A percentile compares a stretch with the other conserved stretches of the same genome.
Evolutionary conservation across 2,113 vertebrate genomes (phyloP).

Genomic region (Mola mola): DNA sequence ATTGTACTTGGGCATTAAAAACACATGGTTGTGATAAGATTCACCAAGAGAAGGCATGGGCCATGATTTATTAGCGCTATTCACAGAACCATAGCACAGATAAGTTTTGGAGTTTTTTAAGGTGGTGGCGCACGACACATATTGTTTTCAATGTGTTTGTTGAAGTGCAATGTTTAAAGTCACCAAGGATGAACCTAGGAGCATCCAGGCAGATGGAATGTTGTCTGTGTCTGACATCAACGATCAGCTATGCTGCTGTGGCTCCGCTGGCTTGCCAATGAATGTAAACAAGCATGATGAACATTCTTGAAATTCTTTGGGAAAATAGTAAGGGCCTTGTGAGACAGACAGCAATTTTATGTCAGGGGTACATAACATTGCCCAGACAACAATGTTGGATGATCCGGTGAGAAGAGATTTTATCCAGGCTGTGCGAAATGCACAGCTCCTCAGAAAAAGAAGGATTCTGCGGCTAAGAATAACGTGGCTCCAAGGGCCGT

Average conservation of each 20-base stretch:
- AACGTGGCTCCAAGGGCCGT: no score
- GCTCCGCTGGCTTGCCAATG: no score
- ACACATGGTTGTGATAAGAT: not conserved
- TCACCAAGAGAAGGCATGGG: not conserved
- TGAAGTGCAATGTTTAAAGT: not conserved
- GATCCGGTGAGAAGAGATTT: no score
- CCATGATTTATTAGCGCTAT: not conserved
- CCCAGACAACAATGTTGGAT: not conserved
- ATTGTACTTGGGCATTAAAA: not conserved
- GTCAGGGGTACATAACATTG: not conserved
- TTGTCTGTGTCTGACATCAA: not conserved
- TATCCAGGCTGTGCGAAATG: no score
- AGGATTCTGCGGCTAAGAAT: no score
- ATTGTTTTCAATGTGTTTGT: not conserved
- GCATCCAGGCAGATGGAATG: no score
- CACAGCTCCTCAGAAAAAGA: no score
- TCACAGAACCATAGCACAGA: no score
- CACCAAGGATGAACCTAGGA: no score
- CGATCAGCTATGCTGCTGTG: not conserved
- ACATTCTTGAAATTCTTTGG: not conserved
- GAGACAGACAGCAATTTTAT: not conserved
- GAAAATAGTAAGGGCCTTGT: not conserved
- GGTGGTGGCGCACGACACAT: no score
- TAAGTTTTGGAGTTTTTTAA: no score
- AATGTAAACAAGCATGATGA: no score